Evolutionary conservation across 2,797 vertebrate genomes (phyloP).

Genomic region (Chaetophractus vellerosus): DNA sequence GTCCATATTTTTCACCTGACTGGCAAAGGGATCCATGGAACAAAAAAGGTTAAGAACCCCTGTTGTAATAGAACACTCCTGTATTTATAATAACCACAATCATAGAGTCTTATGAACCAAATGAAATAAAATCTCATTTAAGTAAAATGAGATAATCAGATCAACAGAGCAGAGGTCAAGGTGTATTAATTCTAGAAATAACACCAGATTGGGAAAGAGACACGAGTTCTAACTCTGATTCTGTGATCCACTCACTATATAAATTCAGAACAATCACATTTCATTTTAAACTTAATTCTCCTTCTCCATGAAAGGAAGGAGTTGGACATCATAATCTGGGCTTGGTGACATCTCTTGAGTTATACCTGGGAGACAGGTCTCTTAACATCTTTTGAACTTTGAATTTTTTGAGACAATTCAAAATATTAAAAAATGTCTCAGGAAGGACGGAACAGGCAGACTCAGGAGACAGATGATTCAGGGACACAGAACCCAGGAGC

Average conservation of each 20-base stretch:
- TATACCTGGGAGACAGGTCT: slow-evolving; percentile 33
- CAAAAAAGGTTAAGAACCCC: too few relatives aligned
- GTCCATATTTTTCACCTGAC: too few relatives aligned
- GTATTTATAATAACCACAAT: too few relatives aligned
- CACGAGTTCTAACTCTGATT: background rate
- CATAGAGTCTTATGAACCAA: background rate
- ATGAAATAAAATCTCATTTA: background rate
- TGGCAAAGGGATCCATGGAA: too few relatives aligned
- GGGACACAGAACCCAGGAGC: slow-evolving; percentile 31
- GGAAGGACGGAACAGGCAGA: slow-evolving; percentile 36
- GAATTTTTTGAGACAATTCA: slow-evolving; percentile 69
- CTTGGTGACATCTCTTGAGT: slow-evolving; percentile 50
- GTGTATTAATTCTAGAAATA: slow-evolving; percentile 19
- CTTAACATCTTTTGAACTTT: slow-evolving; percentile 46
- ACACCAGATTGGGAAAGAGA: background rate
- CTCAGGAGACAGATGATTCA: slow-evolving; percentile 63
- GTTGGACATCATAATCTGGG: background rate
- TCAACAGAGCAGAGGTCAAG: background rate
- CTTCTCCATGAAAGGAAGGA: background rate
- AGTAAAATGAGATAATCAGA: slow-evolving; percentile 35
- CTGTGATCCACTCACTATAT: background rate
- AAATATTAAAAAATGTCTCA: slow-evolving; percentile 20
- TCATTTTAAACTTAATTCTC: background rate
- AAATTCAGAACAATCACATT: slow-evolving; percentile 10
- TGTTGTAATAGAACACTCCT: too few relatives aligned